Conservation (phyloP, 2,113 vertebrate species). For the Zeus faber region DNA sequence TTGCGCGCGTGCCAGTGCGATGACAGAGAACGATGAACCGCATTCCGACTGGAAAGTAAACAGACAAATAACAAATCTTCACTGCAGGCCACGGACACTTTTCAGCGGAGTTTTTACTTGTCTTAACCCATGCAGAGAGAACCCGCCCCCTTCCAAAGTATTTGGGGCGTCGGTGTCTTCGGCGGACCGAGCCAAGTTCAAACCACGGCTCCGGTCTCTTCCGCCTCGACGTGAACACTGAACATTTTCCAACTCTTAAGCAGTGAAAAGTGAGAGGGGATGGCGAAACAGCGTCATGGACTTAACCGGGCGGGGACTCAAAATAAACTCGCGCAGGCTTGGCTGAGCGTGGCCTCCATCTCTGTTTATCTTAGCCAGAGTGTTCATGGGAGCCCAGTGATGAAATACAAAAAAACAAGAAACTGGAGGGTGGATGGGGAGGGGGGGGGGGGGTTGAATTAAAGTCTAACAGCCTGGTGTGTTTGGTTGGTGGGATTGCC, state of each 20-base stretch:
- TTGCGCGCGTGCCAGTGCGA: constrained; percentile 20
- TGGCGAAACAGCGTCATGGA: constrained; percentile 67
- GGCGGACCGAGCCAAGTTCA: constrained; percentile 55
- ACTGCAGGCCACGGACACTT: too few species aligned
- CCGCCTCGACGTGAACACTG: constrained; percentile 43
- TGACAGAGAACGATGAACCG: constrained; percentile 31
- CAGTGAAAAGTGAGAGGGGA: constrained; percentile 67
- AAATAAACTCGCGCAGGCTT: constrained; percentile 70
- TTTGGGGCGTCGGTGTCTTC: constrained; percentile 64
- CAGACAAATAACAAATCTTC: too few species aligned
- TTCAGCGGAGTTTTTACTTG: constrained; percentile 50
- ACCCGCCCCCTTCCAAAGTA: constrained; percentile 59
- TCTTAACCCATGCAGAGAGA: constrained; percentile 51
- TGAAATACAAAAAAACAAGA: constrained; percentile 68
- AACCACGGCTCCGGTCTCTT: constrained; percentile 55
- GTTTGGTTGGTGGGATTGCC: constrained; percentile 72
- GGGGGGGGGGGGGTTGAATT: constrained; percentile 65
- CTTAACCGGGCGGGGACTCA: constrained; percentile 65
- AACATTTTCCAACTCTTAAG: constrained; percentile 63
- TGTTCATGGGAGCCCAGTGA: constrained; percentile 70
- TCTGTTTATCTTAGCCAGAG: constrained; percentile 71
- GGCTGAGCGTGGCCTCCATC: constrained; percentile 59
- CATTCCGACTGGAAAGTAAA: constrained; percentile 45
- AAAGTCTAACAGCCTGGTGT: constrained; percentile 64
- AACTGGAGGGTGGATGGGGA: too few species aligned